Percentiles rank a stretch among this genome's conserved stretches.
Evolutionary conservation across 2,888 invertebrate genomes (phyloP).

Genomic region (Eucriotettix oculatus): DNA sequence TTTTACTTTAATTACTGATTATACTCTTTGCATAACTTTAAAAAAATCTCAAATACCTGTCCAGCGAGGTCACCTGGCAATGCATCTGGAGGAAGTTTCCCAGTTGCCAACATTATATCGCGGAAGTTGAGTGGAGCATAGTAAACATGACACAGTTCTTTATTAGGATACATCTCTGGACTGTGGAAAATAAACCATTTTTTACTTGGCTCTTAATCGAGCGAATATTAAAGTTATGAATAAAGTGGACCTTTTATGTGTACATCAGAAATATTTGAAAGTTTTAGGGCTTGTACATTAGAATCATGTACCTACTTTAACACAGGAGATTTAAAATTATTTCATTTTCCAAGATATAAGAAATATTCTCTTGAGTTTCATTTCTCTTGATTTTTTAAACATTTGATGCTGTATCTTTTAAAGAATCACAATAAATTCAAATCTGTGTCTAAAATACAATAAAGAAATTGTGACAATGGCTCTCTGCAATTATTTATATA

Average conservation of each 20-base stretch:
- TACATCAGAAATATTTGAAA: background rate
- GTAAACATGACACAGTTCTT: slow-evolving; percentile 69
- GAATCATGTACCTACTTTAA: background rate
- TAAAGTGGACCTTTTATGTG: background rate
- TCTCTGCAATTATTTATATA: too few relatives aligned
- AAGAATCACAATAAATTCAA: too few relatives aligned
- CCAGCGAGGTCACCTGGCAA: slow-evolving; percentile 77
- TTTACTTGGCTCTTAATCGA: background rate
- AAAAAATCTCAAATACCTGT: slow-evolving; percentile 23
- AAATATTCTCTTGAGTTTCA: background rate
- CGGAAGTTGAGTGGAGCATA: slow-evolving; percentile 95
- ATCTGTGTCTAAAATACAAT: too few relatives aligned
- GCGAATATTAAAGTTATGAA: background rate
- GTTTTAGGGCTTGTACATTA: background rate
- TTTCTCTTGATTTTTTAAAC: too few relatives aligned
- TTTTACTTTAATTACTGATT: too few relatives aligned
- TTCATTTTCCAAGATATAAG: background rate
- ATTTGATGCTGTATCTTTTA: too few relatives aligned
- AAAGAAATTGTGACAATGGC: too few relatives aligned
- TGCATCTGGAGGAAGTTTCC: slow-evolving; percentile 92
- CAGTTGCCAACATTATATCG: slow-evolving; percentile 95
- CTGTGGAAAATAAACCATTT: slow-evolving; percentile 18
- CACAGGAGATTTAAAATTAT: too few relatives aligned
- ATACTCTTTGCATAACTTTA: too few relatives aligned
- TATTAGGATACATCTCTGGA: slow-evolving; percentile 27